These are phyloP conservation scores for Triops longicaudatus DNA, from an alignment of 1,140 invertebrate genomes.

Conservation along the genomic window DNA sequence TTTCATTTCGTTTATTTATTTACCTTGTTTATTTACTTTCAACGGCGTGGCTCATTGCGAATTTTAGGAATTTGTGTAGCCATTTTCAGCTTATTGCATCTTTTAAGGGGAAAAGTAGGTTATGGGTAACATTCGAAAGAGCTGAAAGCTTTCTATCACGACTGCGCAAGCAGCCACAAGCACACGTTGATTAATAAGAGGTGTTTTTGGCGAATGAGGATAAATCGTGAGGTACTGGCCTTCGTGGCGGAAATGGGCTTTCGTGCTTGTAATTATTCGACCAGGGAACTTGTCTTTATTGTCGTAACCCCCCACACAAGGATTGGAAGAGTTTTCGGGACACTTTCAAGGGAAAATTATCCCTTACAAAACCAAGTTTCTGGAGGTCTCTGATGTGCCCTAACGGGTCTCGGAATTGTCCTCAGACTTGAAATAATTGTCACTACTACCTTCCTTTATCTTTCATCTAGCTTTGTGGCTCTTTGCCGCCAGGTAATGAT, in stretches of 20 bases:
- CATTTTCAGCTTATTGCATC: too few relatives aligned
- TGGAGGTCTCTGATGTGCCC: not conserved
- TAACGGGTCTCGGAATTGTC: not conserved
- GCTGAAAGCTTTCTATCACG: not conserved
- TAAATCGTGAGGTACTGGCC: not conserved
- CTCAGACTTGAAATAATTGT: too few relatives aligned
- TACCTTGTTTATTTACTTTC: too few relatives aligned
- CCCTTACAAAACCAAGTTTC: not conserved
- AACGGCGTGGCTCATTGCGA: too few relatives aligned
- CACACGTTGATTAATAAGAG: not conserved
- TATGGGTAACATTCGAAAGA: not conserved
- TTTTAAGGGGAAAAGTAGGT: not conserved
- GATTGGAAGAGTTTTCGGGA: not conserved
- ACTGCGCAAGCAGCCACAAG: not conserved
- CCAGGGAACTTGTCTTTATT: not conserved
- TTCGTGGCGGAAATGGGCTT: not conserved
- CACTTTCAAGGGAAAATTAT: not conserved
- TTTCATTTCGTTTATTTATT: not conserved
- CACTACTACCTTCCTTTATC: too few relatives aligned
- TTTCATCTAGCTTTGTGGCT: not conserved
- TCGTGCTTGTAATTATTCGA: not conserved
- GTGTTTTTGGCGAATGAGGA: not conserved
- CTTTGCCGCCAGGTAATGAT: not conserved
- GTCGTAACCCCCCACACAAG: too few relatives aligned
- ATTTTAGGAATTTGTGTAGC: too few relatives aligned